Percentiles rank a stretch among this genome's conserved stretches.
Evolutionary conservation across 2,888 invertebrate species (phyloP).

Genomic region (Sylvicola fuscatus): DNA sequence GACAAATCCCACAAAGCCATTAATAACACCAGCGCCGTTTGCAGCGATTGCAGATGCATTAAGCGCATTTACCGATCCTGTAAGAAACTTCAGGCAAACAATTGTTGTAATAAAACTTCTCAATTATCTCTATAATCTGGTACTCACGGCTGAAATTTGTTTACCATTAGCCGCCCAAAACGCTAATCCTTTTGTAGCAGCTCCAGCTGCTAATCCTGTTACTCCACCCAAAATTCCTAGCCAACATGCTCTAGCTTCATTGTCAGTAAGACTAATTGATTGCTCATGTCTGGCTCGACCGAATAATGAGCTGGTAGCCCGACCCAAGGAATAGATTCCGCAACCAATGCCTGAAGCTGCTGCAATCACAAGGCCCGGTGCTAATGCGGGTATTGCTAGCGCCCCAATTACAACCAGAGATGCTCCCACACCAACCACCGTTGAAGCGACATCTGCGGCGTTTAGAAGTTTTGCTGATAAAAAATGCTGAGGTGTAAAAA

Average conservation of each 20-base stretch:
- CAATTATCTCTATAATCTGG: too few species aligned
- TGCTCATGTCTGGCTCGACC: constrained; percentile 18
- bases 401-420: constrained; percentile 2
- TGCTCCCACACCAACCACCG: constrained; percentile 3
- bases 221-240: too few species aligned
- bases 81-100: too few species aligned
- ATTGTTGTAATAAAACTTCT: too few species aligned
- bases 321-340: constrained; percentile 14
- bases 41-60: too few species aligned
- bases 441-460: constrained; percentile 2
- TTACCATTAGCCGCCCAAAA: too few species aligned
- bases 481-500: constrained; percentile 12
- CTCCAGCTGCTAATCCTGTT: too few species aligned
- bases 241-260: constrained; percentile 16
- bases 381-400: constrained; percentile 11
- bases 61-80: too few species aligned
- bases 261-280: constrained; percentile 13
- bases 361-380: constrained; percentile 11
- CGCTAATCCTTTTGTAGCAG: too few species aligned
- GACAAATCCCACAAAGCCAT: too few species aligned
- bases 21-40: too few species aligned
- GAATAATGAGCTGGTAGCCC: constrained; percentile 12
- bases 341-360: constrained; percentile 11
- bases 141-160: too few species aligned
- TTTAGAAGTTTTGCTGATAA: not conserved